Evolutionary conservation across 1,140 invertebrate species (phyloP).

Genomic region (Trichogramma pretiosum): DNA sequence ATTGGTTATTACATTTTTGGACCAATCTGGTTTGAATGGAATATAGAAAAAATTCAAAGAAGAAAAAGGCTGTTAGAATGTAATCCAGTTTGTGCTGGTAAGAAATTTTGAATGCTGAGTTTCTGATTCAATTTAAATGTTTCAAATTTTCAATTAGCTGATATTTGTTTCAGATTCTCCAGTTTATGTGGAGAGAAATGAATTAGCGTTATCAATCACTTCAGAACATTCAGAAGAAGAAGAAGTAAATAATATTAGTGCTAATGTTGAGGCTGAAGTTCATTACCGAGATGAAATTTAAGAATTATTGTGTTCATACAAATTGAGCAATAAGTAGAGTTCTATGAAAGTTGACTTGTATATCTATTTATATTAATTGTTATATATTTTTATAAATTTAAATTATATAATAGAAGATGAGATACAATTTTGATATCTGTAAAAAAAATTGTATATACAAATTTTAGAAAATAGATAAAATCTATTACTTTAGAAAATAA

Average conservation of each 20-base stretch:
- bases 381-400: background rate
- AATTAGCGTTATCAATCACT: constrained; percentile 28
- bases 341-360: constrained; percentile 4
- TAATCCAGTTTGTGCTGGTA: constrained; percentile 35
- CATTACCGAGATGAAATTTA: background rate
- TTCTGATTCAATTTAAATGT: too few species aligned
- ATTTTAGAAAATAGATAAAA: background rate
- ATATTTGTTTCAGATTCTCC: constrained; percentile 26
- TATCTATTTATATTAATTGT: too few species aligned
- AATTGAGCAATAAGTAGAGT: background rate
- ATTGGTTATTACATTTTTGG: constrained; percentile 63
- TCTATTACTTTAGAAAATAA: background rate
- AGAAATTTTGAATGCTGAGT: too few species aligned
- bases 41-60: constrained; percentile 25
- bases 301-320: background rate
- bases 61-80: constrained; percentile 25
- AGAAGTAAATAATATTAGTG: too few species aligned
- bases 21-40: constrained; percentile 28
- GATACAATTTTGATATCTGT: background rate
- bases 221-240: constrained; percentile 29
- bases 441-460: background rate
- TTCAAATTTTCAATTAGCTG: constrained; percentile 5
- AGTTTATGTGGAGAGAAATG: constrained; percentile 24
- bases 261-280: constrained; percentile 28
- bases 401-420: constrained; percentile 1